Base-by-base conservation (phyloP, 2,113 vertebrate species). In the Sylvietta virens region DNA sequence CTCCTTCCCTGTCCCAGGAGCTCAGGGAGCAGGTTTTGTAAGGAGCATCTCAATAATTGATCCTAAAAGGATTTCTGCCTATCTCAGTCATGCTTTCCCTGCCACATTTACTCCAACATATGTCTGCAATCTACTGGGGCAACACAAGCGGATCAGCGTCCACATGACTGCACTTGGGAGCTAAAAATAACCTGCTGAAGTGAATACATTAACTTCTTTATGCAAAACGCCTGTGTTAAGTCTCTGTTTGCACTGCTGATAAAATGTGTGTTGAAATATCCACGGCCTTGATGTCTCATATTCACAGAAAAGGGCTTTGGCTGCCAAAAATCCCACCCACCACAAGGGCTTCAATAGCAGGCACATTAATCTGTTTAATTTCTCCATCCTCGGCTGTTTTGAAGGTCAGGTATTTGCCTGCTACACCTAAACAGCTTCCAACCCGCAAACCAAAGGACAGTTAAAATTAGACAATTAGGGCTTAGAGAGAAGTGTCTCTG, bases 251-350 rank as follows among this genome's bases (percentile, higher is more conserved):
- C 87, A 26, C 96, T 93, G 90, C 94, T 90, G 94, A 65, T 76
- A 70, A 72, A 85, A 88, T 26, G 87, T 89, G 84, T 92, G 87
- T 50, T 90, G 94, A 95, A 95, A 96, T 90, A 95, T 57, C 87
- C 30, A 4, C 2, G 94, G 81, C 96, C 95, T 61, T 50, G 91
- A 91, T 91, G 94, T 50, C 91, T 94, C 9, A 1, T 33, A 15
- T 58, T 91, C 93, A 61, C 89, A 85, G 91, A 24, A 30, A 6
- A 35, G 70, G 93, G 84, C 93, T 93, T 39, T 70, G 90, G 81
- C 95, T 94, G 94, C 87, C 92, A 95, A 85, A 95, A 94, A 61
- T 23, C 58, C 94, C 94, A 69, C 91, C 95, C 94, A 92, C 86
- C 48, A 22, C 17, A 0, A 4, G 9, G 4, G 6, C 79, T 58